A percentile compares a stretch with the other conserved stretches of the same genome.
Conservation (phyloP, 2,888 invertebrate species). For the Anthophora plumipes region DNA sequence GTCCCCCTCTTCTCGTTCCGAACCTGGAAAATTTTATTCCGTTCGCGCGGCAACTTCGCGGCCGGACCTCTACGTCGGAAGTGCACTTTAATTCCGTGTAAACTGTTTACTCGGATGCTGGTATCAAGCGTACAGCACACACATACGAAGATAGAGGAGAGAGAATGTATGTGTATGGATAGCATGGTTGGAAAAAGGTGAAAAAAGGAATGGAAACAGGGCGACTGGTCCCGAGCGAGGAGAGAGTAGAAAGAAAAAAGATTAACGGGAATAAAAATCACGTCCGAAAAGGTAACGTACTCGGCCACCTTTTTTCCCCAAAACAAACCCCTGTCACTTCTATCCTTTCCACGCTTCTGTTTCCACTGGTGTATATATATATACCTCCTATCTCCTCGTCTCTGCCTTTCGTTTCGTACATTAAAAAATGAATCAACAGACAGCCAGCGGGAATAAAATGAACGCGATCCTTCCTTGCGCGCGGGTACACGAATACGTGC, state of each 20-base stretch:
- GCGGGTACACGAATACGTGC: neutral
- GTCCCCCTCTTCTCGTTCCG: neutral
- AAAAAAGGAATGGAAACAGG: neutral
- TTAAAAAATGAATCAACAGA: slow-evolving; percentile 41
- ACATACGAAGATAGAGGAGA: neutral
- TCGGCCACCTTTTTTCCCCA: slow-evolving; percentile 23
- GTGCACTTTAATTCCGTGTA: slow-evolving; percentile 36
- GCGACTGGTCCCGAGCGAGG: neutral
- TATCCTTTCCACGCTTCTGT: neutral
- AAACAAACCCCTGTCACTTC: slow-evolving; percentile 20
- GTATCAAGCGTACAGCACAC: neutral
- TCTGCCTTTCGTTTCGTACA: neutral
- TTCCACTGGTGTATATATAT: too few species aligned
- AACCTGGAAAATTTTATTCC: slow-evolving; percentile 9
- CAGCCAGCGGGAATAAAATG: slow-evolving; percentile 36
- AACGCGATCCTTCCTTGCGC: neutral
- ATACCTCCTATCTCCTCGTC: neutral
- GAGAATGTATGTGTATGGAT: neutral
- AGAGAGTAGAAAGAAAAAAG: neutral
- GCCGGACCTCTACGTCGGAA: neutral
- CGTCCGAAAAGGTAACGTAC: slow-evolving; percentile 40
- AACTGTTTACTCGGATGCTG: slow-evolving; percentile 36
- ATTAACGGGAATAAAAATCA: slow-evolving; percentile 36
- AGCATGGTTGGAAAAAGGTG: neutral
- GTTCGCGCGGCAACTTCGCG: neutral